Conservation (phyloP, 2,888 invertebrate species). For the Tuberolachnus salignus region DNA sequence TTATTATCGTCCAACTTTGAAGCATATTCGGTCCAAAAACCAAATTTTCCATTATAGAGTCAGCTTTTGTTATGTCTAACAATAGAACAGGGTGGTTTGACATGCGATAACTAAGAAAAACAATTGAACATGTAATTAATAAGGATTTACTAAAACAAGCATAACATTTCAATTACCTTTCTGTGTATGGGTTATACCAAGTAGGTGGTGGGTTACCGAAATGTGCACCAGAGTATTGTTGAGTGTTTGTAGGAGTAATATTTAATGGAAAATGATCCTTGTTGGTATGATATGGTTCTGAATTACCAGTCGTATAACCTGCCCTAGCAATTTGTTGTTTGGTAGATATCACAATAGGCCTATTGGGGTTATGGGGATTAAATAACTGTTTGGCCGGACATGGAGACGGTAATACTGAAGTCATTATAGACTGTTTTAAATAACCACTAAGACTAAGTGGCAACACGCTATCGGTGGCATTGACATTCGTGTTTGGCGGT, state of each 20-base stretch:
- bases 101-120: slow-evolving; percentile 65
- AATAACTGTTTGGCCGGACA: slow-evolving; percentile 66
- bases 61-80: slow-evolving; percentile 72
- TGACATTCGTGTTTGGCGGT: slow-evolving; percentile 57
- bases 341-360: slow-evolving; percentile 69
- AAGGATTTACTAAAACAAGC: not conserved
- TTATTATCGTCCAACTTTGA: slow-evolving; percentile 71
- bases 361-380: slow-evolving; percentile 72
- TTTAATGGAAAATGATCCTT: slow-evolving; percentile 35
- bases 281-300: slow-evolving; percentile 29
- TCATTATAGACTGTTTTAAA: slow-evolving; percentile 19
- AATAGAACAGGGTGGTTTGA: slow-evolving; percentile 70
- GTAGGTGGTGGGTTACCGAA: slow-evolving; percentile 61
- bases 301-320: slow-evolving; percentile 62
- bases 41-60: slow-evolving; percentile 72
- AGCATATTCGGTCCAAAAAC: slow-evolving; percentile 69
- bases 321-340: slow-evolving; percentile 62
- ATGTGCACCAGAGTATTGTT: slow-evolving; percentile 47
- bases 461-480: slow-evolving; percentile 53
- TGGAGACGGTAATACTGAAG: slow-evolving; percentile 39
- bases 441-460: slow-evolving; percentile 49
- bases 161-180: slow-evolving; percentile 62
- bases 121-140: slow-evolving; percentile 13
- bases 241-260: slow-evolving; percentile 8
- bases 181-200: slow-evolving; percentile 69